Evolutionary conservation across 2,888 invertebrate species (phyloP), one percentile per base, ranked within the genome.

Genomic region (Melieria crassipennis): DNA sequence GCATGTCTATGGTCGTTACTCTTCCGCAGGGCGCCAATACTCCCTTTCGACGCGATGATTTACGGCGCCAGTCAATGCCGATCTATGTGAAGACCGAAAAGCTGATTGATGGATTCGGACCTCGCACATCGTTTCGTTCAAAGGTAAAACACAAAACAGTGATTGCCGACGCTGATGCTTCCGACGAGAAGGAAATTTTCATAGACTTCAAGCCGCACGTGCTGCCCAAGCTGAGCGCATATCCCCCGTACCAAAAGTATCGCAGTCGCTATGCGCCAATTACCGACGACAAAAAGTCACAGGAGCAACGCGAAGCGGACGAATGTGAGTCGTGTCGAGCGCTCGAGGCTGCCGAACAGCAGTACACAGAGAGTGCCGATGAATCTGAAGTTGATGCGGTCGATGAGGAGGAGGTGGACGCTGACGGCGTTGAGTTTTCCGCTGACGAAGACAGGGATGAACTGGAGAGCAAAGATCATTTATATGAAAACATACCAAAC

Each of bases 191-290:
- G 78, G 95, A 95, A 87, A 95, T 95, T 70, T 92, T 95, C 75
- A 95, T 95, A 77, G 94, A 95, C 83, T 95, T 95, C 84, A 94
- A 95, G 86, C 95, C 95, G 6, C 90, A 91, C 75, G 87, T 91
- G 11, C 91, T 92, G 16, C 0, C 88, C 93, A 74, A 94, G n/a
- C 11, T 9, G 6, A 11, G 9, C 11, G 16, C 9, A 2, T 13
- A 60, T 46, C 63, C 58, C 86, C 78, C 52, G 0, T 42, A 48
- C 0, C 48, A 57, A 57, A 60, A 65, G 61, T 86, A 85, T 83
- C n/a, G 70, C 1, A 10, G 52, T 1, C 1, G 10, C 5, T 68
- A 60, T 45, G 13, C 5, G 13, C 52, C 86, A 78, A 82, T 85
- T 94, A 64, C 91, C 91, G 73, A 94, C 94, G 88, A 93, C 7